phyloP scores from a whole-genome alignment of 2,888 invertebrate species.

The Malthinus flaveolus region DNA sequence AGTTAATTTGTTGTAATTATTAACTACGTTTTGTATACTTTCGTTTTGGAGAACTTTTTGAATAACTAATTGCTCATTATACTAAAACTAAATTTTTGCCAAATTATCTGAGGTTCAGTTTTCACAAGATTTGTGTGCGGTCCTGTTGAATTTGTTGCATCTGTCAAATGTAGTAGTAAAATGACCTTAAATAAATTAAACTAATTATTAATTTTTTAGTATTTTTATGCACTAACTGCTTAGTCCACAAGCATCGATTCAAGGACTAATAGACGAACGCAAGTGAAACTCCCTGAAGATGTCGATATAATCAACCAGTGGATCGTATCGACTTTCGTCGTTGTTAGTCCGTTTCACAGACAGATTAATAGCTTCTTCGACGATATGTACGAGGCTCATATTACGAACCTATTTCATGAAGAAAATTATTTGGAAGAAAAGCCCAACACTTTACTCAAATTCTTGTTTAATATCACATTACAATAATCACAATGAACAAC shows the following conservation, averaged over 20 bases:
- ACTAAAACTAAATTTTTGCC: too few relatives aligned
- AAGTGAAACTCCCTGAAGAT: constrained; percentile 95
- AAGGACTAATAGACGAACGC: constrained; percentile 96
- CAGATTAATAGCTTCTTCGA: constrained; percentile 98
- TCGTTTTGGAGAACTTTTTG: constrained; percentile 22
- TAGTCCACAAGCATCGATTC: too few relatives aligned
- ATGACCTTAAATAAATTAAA: too few relatives aligned
- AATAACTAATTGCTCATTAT: constrained; percentile 42
- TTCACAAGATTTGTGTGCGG: too few relatives aligned
- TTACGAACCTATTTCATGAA: constrained; percentile 97
- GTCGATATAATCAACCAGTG: constrained; percentile 99
- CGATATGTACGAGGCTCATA: constrained; percentile 96
- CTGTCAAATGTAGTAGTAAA: too few relatives aligned
- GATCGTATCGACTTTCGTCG: constrained; percentile 98
- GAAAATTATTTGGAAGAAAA: constrained; percentile 96
- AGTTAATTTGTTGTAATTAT: constrained; percentile 30
- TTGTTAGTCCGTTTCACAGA: constrained; percentile 94
- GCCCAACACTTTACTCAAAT: too few relatives aligned
- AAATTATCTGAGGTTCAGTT: too few relatives aligned
- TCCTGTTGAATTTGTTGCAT: too few relatives aligned
- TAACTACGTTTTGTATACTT: constrained; percentile 36
- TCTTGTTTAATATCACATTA: too few relatives aligned
- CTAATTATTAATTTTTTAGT: too few relatives aligned
- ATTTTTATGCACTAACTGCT: too few relatives aligned
- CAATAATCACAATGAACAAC: too few relatives aligned